Evolutionary conservation across 1,140 invertebrate genomes (phyloP), one percentile per base, ranked within the genome.

Genomic region (Dryas iulia): DNA sequence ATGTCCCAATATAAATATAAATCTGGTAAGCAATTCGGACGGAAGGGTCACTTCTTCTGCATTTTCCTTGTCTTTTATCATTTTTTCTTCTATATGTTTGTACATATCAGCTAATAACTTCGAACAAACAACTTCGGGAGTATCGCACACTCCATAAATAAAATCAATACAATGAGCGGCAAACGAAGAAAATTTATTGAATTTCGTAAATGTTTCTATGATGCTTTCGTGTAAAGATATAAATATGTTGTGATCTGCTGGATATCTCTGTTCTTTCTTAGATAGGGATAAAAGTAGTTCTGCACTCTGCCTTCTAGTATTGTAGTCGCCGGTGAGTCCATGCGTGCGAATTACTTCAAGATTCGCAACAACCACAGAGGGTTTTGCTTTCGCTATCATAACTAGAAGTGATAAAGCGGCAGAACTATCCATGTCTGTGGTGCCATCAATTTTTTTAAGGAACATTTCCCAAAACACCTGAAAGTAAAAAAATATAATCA

Each of bases 391-490:
- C 0, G 86, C 83, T 59, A 92, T 94, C 95, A 98, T 97, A 14
- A 95, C 94, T 0, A 98, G 90, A 0, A 98, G 81, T 23, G 95
- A 91, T 4, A 97, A 86, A 1, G 96, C 95, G 12, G 94, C 92
- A 53, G 94, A 93, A 61, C 95, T 95, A 57, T 97, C 95, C 74
- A 94, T 91, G 2, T 92, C 82, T 0, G 94, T 95, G 0, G 94
- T 95, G 12, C 95, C 94, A 21, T 95, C 92, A n/a, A 96, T 93
- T 79, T 96, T 97, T 74, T 95, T 93, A 0, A 96, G 94, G 82
- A 96, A 98, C 65, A 94, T 95, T 86, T 97, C 96, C 95, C 96
- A 98, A 30, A 98, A 91, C 10, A 97, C 93, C 93, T 96, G 82
- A 71, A 78, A 69, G n/a, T 60, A 57, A 59, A 28, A 69, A 66